Evolutionary conservation across 1,140 invertebrate genomes (phyloP).

Genomic region (Maniola jurtina): DNA sequence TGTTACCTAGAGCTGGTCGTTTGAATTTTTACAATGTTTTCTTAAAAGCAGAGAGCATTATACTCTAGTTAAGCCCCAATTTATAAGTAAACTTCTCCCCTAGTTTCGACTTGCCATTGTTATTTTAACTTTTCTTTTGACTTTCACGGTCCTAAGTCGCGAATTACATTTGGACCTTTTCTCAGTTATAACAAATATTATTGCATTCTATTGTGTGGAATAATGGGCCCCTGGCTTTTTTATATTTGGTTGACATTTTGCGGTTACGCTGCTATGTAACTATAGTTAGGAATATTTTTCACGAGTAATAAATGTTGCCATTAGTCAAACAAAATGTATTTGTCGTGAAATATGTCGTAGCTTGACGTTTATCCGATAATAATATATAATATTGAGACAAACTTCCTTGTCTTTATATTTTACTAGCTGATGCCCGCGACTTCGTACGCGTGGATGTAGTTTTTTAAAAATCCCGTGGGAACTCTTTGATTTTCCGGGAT

Average conservation of each 20-base stretch:
- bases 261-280: neutral
- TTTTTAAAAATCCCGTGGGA: too few relatives aligned
- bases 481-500: too few relatives aligned
- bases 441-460: too few relatives aligned
- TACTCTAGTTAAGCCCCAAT: conserved; percentile 16
- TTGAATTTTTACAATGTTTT: conserved; percentile 18
- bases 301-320: conserved; percentile 2
- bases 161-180: conserved; percentile 6
- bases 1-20: conserved; percentile 11
- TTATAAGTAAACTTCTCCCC: conserved; percentile 21
- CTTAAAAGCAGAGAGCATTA: conserved; percentile 23
- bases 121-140: conserved; percentile 19
- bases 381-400: too few relatives aligned
- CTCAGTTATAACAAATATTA: conserved; percentile 6
- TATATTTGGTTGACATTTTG: neutral
- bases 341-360: too few relatives aligned
- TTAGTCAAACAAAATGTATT: neutral
- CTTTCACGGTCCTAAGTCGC: conserved; percentile 1
- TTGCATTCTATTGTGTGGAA: conserved; percentile 5
- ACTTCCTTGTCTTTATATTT: too few relatives aligned
- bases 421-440: too few relatives aligned
- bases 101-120: conserved; percentile 17
- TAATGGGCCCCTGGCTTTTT: conserved; percentile 1
- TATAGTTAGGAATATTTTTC: neutral
- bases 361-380: too few relatives aligned